phyloP scores from a whole-genome alignment of 2,797 vertebrate species.

The Falco columbarius region DNA sequence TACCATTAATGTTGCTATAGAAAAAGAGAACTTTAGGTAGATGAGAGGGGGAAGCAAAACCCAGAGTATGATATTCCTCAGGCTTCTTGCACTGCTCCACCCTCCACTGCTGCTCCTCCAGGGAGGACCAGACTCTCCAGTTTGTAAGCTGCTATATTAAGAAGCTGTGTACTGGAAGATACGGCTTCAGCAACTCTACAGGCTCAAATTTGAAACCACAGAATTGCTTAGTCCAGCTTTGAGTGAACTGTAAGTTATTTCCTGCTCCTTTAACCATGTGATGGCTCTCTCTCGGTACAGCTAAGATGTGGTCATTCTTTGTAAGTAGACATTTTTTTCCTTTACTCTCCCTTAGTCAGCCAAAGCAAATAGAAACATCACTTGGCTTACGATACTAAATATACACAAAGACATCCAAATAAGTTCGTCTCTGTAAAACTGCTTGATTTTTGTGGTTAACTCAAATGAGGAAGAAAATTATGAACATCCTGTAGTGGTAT shows the following conservation, averaged over 20 bases:
- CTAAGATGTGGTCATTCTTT: constrained; percentile 65
- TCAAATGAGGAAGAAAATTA: constrained; percentile 46
- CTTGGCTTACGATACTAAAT: constrained; percentile 45
- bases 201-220: constrained; percentile 40
- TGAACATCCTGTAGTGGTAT: constrained; percentile 52
- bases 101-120: background rate
- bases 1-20: background rate
- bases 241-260: constrained; percentile 63
- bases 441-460: constrained; percentile 56
- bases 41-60: background rate
- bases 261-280: constrained; percentile 42
- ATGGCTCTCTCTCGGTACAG: background rate
- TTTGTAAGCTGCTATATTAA: constrained; percentile 31
- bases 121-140: constrained; percentile 14
- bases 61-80: background rate
- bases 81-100: background rate
- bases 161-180: constrained; percentile 16
- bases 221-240: constrained; percentile 32
- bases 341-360: constrained; percentile 29
- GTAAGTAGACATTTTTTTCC: constrained; percentile 30
- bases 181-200: constrained; percentile 31
- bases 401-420: constrained; percentile 34
- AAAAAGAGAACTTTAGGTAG: background rate
- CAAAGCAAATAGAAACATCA: constrained; percentile 62
- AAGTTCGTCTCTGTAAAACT: background rate